Evolutionary conservation across 2,888 invertebrate species (phyloP).

Genomic region (Phaedon cochleariae): DNA sequence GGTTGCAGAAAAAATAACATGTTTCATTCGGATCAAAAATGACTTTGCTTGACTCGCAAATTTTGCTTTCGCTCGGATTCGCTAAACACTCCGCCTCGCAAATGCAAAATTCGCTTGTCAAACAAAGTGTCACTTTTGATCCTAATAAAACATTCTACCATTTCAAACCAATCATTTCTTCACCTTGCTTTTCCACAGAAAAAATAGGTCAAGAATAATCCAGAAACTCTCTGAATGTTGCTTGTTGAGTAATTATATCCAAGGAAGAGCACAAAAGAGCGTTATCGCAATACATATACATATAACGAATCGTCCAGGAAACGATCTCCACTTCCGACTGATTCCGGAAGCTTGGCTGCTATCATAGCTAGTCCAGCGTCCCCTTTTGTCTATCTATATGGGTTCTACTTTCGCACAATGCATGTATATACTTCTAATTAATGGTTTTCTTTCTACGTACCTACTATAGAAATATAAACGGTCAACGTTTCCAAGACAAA

Average conservation of each 20-base stretch:
- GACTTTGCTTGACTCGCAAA: no score
- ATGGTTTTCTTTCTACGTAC: neutral
- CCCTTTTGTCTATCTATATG: slow-evolving; percentile 14
- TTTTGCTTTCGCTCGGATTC: no score
- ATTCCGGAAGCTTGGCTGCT: slow-evolving; percentile 26
- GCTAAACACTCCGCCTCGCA: no score
- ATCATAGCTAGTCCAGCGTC: slow-evolving; percentile 26
- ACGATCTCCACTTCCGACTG: slow-evolving; percentile 32
- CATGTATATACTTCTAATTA: neutral
- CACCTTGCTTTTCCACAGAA: no score
- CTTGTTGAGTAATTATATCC: neutral
- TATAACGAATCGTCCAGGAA: slow-evolving; percentile 29
- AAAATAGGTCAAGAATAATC: no score
- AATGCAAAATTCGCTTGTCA: no score
- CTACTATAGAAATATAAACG: neutral
- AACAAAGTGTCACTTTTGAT: no score
- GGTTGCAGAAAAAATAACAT: no score
- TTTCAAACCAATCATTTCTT: no score
- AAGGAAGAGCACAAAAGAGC: neutral
- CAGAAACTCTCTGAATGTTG: neutral
- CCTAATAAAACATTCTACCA: no score
- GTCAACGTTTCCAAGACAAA: neutral
- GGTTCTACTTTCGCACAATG: slow-evolving; percentile 8
- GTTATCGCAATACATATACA: slow-evolving; percentile 14
- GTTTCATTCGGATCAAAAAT: no score